Base-by-base conservation (phyloP, 2,113 vertebrate species). In the Ictalurus punctatus region DNA sequence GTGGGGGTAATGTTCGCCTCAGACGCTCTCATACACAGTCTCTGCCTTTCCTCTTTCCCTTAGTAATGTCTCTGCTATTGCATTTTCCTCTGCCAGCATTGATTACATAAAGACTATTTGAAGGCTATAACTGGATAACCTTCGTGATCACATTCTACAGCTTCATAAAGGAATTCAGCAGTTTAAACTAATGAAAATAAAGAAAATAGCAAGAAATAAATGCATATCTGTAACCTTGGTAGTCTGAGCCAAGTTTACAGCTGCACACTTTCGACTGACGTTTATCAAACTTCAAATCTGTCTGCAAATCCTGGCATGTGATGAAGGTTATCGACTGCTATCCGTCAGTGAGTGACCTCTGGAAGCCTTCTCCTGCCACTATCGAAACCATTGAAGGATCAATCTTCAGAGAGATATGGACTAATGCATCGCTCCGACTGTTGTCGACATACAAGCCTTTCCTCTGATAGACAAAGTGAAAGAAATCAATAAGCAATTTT, bases 401-500 rank as follows among this genome's bases (percentile, higher is more conserved):
- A 93, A 95, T 95, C 94, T 91, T 90, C 81, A 25, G 59, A 93
- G 92, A 95, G 92, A 94, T 94, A 93, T 89, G 91, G 93, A 92
- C 93, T 84, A 87, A 87, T 88, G 92, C 92, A 89, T 86, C 83
- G 52, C 59, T 25, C 87, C 65, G 92, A 93, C 92, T 90, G 90
- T 92, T 94, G 93, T 92, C 92, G 91, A 93, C 93, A 94, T 89
- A 92, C 92, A 92, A 91, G 92, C 89, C 92, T 93, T 91, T 91
- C 91, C 91, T 88, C 86, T 93, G 92, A 94, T 93, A 93, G 92
- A 94, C 93, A 92, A 93, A 91, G 93, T 92, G 92, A 93, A 84
- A 8, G 89, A 92, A 94, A 95, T 96, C 95, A 94, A 96, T 96
- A 96, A 93, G 89, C 94, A 95, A 96, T 96, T 96, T 94, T 94